phyloP scores from a whole-genome alignment of 2,113 vertebrate genomes.

The Rhabdornis inornatus region DNA sequence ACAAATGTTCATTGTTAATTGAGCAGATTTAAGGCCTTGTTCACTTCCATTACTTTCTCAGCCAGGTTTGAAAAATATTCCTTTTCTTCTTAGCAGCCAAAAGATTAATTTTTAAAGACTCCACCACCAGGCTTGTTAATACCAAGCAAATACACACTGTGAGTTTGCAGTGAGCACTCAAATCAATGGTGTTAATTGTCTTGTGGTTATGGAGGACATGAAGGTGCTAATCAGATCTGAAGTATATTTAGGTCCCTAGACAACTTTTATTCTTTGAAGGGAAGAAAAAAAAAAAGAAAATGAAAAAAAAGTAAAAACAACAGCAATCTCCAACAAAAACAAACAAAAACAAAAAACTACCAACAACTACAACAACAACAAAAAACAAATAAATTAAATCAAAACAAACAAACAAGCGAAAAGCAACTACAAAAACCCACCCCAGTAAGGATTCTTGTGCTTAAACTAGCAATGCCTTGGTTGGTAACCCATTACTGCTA shows the following conservation, averaged over 20 bases:
- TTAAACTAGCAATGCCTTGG: background rate
- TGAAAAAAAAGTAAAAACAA: fast-evolving
- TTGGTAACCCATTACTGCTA: background rate
- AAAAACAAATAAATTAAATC: too few species aligned
- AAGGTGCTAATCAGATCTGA: background rate
- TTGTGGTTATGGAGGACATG: background rate
- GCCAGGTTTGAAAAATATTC: background rate
- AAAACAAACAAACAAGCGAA: too few species aligned
- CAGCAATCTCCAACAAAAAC: background rate
- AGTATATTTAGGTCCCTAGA: background rate
- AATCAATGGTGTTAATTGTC: background rate
- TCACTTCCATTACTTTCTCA: background rate
- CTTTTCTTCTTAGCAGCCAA: background rate
- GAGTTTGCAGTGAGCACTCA: background rate
- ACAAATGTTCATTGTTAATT: background rate
- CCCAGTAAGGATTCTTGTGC: background rate
- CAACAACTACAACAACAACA: background rate
- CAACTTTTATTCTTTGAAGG: background rate
- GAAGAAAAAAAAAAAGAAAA: fast-evolving
- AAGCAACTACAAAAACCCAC: background rate
- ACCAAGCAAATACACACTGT: background rate
- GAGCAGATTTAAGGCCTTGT: background rate
- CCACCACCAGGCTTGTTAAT: background rate
- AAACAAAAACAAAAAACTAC: background rate
- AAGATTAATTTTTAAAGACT: background rate